Base-by-base conservation (phyloP, 1,140 invertebrate species). In the Nymphalis io region DNA sequence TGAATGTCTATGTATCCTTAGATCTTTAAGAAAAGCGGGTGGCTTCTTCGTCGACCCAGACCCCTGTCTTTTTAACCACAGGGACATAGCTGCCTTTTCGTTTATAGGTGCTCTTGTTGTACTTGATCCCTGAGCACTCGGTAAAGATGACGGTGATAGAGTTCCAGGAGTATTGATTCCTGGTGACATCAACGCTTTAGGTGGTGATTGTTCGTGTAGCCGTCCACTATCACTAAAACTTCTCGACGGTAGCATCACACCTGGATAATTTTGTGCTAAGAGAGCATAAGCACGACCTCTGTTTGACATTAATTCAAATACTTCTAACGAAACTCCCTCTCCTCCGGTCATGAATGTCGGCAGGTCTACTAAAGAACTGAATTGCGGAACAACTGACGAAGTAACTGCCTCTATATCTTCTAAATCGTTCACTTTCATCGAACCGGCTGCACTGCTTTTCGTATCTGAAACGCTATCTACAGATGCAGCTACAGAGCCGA, bases 331-430 rank as follows among this genome's bases (percentile, higher is more conserved):
- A 0, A 96, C 93, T 66, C 94, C 95, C 82, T 96, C 96, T 0
- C 95, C 95, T 76, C 95, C 95, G 48, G 94, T 94, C 40, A 97
- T 93, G 75, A 95, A 98, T 0, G 97, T 97, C 0, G 97, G 97
- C 46, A 98, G 85, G 79, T 95, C 96, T 6, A 97, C 94, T 68
- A 97, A 89, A 12, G 96, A 97, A 73, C 94, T 95, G 75, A 94
- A 97, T 20, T 95, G 88, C n/a, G 95, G 87, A 0, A 87, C 84
- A 27, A 87, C 80, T 1, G 85, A 76, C 27, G 86, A 84, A 6
- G 79, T 82, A 55, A 80, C 83, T 11, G 80, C 78, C 70, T 81
- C 92, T 74, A 88, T 91, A 66, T 92, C 90, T 0, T 76, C 79
- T 13, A 88, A 82, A 2, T 91, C 88, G 8, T 86, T 81, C 40